These are phyloP conservation scores for Odocoileus virginianus DNA, from an alignment of 2,113 vertebrate species.

Conservation along the genomic window DNA sequence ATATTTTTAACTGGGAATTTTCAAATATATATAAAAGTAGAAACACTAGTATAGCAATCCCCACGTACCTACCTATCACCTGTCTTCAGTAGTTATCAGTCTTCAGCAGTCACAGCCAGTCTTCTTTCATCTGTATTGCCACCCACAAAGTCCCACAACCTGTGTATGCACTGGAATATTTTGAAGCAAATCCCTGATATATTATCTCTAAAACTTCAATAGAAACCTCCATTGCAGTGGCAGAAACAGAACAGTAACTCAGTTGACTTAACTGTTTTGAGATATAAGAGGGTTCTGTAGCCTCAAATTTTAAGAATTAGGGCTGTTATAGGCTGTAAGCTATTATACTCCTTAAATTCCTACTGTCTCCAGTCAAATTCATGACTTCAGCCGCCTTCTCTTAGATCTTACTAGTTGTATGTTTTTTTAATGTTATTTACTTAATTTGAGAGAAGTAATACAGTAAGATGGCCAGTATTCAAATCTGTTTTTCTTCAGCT, in stretches of 20 bases:
- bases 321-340: not conserved
- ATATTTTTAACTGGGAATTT: not conserved
- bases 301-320: not conserved
- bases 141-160: not conserved
- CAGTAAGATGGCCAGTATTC: not conserved
- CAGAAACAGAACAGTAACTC: not conserved
- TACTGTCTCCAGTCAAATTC: not conserved
- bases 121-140: not conserved
- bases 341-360: not conserved
- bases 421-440: not conserved
- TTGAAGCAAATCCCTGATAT: not conserved
- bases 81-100: not conserved
- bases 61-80: not conserved
- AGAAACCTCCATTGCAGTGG: not conserved
- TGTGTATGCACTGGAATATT: not conserved
- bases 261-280: not conserved
- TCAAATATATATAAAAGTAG: not conserved
- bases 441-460: not conserved
- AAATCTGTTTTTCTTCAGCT: not conserved
- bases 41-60: not conserved
- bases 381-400: not conserved
- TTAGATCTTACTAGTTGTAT: not conserved
- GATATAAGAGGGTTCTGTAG: not conserved
- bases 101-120: not conserved
- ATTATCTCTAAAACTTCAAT: not conserved